A percentile compares a stretch with the other conserved stretches of the same genome.
Conservation (phyloP, 2,888 invertebrate genomes). For the Steromphala cineraria region DNA sequence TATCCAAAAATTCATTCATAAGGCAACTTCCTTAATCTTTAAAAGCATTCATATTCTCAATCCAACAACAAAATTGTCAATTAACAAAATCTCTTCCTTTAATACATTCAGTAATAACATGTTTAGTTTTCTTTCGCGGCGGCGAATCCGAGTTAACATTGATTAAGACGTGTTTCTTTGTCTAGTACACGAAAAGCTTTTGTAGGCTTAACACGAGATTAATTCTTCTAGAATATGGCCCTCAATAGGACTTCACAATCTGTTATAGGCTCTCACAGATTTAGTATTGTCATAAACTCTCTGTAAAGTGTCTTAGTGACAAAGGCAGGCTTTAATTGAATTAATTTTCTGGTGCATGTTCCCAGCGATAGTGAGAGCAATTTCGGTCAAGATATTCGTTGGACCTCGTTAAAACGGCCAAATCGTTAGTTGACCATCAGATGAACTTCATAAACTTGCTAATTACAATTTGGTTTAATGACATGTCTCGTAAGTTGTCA, state of each 20-base stretch:
- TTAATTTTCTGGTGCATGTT: constrained; percentile 4
- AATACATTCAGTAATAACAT: too few species aligned
- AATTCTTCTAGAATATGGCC: background rate
- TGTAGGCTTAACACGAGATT: background rate
- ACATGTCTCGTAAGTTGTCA: too few species aligned
- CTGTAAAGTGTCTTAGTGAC: background rate
- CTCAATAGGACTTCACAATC: background rate
- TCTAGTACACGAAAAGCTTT: background rate
- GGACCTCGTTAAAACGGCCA: background rate
- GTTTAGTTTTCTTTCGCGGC: too few species aligned
- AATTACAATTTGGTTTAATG: too few species aligned
- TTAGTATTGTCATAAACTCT: constrained; percentile 13
- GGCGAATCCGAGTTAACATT: too few species aligned
- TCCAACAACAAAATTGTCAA: too few species aligned
- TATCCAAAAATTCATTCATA: too few species aligned
- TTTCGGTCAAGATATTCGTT: background rate
- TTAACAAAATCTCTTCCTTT: too few species aligned
- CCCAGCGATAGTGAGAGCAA: background rate
- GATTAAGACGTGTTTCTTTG: too few species aligned
- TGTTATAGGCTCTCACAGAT: background rate
- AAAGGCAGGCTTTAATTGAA: constrained; percentile 11
- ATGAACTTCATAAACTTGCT: background rate
- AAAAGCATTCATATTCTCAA: too few species aligned
- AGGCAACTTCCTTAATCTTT: too few species aligned
- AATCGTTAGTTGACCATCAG: background rate